Base-by-base conservation (phyloP, 2,888 invertebrate species). In the Hydroisotoma schaefferi region DNA sequence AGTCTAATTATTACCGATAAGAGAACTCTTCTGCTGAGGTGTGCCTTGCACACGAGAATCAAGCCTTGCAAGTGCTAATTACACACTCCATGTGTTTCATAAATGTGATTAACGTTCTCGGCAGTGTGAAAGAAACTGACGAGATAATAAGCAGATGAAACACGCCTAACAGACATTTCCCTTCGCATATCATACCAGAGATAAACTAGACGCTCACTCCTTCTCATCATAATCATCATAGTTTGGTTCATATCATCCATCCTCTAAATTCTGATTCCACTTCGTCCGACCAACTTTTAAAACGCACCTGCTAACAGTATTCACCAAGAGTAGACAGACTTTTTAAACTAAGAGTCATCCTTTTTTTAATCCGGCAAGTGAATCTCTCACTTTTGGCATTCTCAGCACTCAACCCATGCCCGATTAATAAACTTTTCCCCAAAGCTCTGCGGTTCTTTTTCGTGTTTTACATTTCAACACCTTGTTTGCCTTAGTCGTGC, bases 131-230 rank as follows among this genome's bases (percentile, higher is more conserved):
- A 59, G 57, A 59, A 56, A 54, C 59, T 70, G 70, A 70, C 70
- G 70, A 68, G 70, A 70, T 70, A 70, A 70, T 70, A 70, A 70
- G 70, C 63, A 66, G 61, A 65, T 63, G 63, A 67, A 64, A 64
- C 62, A 67, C 62, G 67, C 67, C 67, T 67, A 57, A 55, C 63
- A 59, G 63, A 63, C 63, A 53, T 57, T 59, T 53, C 40, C 55
- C 54, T 55, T 48, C 47, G 53, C 25, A 61, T 52, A 49, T 40
- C 54, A 44, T 43, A 54, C 52, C 48, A 46, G 38, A 63, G 63
- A 64, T 58, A 64, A 61, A 64, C 60, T 61, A 61, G 59, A 58
- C 37, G 53, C 59, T 55, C 59, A 61, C 62, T 63, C 63, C 56
- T 66, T 65, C 65, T 65, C 60, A 55, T 60, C 65, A 62, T 57